These are phyloP conservation scores for Globodera rostochiensis DNA, from an alignment of 1,140 invertebrate species.

Conservation along the genomic window DNA sequence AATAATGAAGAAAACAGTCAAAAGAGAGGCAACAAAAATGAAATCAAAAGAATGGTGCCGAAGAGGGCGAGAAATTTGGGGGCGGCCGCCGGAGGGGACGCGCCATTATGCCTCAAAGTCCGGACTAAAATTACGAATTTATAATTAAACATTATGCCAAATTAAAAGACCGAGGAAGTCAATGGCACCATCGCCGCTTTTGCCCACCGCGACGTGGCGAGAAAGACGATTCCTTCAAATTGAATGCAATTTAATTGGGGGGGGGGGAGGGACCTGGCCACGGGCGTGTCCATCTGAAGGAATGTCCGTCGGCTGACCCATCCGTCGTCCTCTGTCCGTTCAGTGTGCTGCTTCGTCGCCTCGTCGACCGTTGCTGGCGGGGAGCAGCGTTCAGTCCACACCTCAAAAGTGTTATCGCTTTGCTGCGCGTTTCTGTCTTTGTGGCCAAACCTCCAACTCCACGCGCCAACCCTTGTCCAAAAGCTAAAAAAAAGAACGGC, in stretches of 20 bases:
- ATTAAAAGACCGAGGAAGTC: constrained; percentile 49
- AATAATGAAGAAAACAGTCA: not conserved
- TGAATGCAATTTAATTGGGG: too few relatives aligned
- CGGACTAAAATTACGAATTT: not conserved
- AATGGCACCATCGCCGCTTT: constrained; percentile 58
- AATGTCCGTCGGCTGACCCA: constrained; percentile 47
- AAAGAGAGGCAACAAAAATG: not conserved
- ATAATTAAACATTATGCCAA: constrained; percentile 22
- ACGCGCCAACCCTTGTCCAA: constrained; percentile 58
- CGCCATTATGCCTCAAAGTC: not conserved
- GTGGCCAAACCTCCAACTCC: constrained; percentile 56
- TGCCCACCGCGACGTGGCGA: constrained; percentile 57
- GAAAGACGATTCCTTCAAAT: constrained; percentile 1
- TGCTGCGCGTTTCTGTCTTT: not conserved
- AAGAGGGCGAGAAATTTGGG: not conserved
- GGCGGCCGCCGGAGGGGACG: not conserved
- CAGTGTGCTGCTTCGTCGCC: not conserved
- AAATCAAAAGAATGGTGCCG: not conserved
- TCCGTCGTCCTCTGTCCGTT: not conserved
- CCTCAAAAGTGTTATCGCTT: not conserved
- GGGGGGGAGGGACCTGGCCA: constrained; percentile 28
- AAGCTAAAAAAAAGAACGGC: constrained; percentile 48
- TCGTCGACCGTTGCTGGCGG: not conserved
- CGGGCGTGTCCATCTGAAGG: constrained; percentile 54
- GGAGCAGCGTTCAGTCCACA: constrained; percentile 10